A percentile compares a stretch with the other conserved stretches of the same genome.
Conservation (phyloP, 1,140 invertebrate genomes). For the Meloidogyne hapla region DNA sequence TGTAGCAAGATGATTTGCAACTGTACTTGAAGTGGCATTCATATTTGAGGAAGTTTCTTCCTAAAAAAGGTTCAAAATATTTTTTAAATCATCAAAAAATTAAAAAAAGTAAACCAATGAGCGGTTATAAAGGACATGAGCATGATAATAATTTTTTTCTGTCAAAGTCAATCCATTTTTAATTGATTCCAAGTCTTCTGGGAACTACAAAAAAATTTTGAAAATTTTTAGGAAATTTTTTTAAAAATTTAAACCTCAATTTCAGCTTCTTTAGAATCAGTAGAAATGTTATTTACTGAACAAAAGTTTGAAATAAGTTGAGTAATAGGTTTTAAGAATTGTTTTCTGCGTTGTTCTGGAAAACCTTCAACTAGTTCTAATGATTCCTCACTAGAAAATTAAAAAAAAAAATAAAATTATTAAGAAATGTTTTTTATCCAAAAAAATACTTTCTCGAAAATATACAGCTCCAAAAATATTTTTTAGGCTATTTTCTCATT, state of each 20-base stretch:
- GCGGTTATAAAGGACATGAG: constrained; percentile 19
- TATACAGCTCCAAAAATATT: too few relatives aligned
- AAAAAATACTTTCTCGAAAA: too few relatives aligned
- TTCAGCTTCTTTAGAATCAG: background rate
- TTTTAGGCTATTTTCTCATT: too few relatives aligned
- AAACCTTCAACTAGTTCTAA: constrained; percentile 25
- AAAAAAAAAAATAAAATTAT: constrained; percentile 22
- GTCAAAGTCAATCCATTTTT: constrained; percentile 8
- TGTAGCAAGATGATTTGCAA: constrained; percentile 25
- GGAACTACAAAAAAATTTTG: constrained; percentile 16
- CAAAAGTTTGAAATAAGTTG: constrained; percentile 22
- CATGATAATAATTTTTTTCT: constrained; percentile 4
- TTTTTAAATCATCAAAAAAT: background rate
- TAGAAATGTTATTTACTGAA: constrained; percentile 9
- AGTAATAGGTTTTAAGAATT: constrained; percentile 7
- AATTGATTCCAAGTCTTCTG: constrained; percentile 22
- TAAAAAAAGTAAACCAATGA: constrained; percentile 13
- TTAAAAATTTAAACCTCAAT: background rate
- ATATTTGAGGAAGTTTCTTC: constrained; percentile 7
- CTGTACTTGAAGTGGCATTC: background rate
- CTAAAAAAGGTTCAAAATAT: constrained; percentile 3
- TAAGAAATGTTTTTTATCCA: too few relatives aligned
- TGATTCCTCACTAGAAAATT: constrained; percentile 29
- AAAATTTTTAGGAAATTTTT: background rate
- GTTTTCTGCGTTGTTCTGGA: constrained; percentile 25